Evolutionary conservation across 2,113 vertebrate genomes (phyloP).

Genomic region (Hippocampus abdominalis): DNA sequence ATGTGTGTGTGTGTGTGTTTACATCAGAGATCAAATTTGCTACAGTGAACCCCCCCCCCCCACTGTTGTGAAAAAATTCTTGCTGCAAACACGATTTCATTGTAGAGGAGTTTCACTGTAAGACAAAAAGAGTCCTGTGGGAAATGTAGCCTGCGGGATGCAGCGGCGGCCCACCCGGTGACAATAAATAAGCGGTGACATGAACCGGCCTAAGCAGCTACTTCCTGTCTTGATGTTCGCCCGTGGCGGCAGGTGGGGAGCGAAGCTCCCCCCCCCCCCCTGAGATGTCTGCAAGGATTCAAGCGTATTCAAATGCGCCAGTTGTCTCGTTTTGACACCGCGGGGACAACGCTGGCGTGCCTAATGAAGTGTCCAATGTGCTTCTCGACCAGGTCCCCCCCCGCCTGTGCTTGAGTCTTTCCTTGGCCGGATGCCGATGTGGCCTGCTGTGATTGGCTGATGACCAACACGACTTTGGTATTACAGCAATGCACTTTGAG

Average conservation of each 20-base stretch:
- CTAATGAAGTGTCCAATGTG: background rate
- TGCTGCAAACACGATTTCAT: no score
- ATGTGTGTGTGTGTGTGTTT: no score
- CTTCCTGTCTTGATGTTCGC: constrained; percentile 39
- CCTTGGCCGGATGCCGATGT: constrained; percentile 4
- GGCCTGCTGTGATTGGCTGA: constrained; percentile 9
- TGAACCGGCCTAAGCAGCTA: constrained; percentile 38
- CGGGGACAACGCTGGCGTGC: background rate
- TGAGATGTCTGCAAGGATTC: constrained; percentile 8
- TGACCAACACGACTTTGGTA: background rate
- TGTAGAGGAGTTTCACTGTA: no score
- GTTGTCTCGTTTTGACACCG: background rate
- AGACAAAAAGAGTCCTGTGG: constrained; percentile 28
- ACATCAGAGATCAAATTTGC: no score
- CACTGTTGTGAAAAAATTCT: no score
- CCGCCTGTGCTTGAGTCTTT: no score
- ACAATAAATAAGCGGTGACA: constrained; percentile 57
- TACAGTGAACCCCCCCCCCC: no score
- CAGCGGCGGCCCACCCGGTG: constrained; percentile 38
- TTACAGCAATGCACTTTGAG: background rate
- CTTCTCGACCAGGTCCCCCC: background rate
- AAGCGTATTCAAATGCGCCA: constrained; percentile 5
- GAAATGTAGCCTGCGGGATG: constrained; percentile 41
- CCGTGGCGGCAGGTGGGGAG: constrained; percentile 17
- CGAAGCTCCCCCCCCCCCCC: constrained; percentile 6